Conservation (phyloP, 30 jellyfish, hydroid and myxozoan species). For the Cassiopea xamachana region DNA sequence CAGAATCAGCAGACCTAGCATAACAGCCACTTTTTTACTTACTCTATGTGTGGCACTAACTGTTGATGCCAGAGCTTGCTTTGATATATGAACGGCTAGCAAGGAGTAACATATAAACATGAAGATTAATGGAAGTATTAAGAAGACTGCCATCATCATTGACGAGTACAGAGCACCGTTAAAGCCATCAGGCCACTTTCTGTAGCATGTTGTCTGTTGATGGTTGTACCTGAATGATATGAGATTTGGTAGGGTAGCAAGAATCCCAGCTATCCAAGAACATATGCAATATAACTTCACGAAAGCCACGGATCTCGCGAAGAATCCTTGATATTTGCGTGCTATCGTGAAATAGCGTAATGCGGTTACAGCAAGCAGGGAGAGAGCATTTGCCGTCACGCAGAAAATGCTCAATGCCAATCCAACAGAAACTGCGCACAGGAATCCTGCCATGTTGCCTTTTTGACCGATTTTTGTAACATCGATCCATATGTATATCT, state of each 20-base stretch:
- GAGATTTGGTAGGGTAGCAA: too few species aligned
- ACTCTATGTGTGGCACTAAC: conserved; percentile 3
- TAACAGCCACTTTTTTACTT: not conserved
- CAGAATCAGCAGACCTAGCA: conserved; percentile 9
- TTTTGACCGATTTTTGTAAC: not conserved
- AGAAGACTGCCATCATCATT: too few species aligned
- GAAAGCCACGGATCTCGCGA: not conserved
- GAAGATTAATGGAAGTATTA: too few species aligned
- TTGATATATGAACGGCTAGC: too few species aligned
- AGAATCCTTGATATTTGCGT: not conserved
- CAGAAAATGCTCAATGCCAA: conserved; percentile 1
- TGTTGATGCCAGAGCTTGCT: not conserved
- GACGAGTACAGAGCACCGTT: too few species aligned
- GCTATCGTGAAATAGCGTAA: conserved; percentile 8
- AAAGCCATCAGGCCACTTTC: too few species aligned
- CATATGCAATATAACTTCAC: too few species aligned
- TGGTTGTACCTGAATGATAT: too few species aligned
- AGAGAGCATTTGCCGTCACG: not conserved
- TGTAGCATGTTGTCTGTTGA: too few species aligned
- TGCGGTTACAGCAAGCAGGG: conserved; percentile 2
- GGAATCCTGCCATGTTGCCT: conserved; percentile 9
- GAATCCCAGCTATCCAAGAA: too few species aligned
- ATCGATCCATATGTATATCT: not conserved
- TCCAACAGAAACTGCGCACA: conserved; percentile 20
- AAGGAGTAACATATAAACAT: too few species aligned